Base-by-base conservation (phyloP, 1,140 invertebrate genomes). In the Drosophila watanabei region DNA sequence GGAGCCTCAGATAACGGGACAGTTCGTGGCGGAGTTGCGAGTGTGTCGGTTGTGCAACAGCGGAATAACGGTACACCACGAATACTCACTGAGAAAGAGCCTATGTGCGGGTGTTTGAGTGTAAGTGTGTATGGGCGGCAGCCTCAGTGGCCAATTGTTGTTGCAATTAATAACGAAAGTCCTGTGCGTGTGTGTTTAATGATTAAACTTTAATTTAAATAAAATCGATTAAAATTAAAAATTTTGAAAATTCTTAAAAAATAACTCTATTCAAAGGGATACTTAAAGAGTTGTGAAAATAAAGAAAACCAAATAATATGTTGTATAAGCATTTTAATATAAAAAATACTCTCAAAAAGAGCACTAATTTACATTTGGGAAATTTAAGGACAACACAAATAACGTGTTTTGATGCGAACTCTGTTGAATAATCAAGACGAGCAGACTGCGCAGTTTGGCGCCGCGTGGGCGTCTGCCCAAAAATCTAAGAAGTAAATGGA, bases 1-100 rank as follows among this genome's bases (percentile, higher is more conserved):
- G 49, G 43, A 52, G 39, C 57, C 78, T 69, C 61, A 79, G 82
- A 82, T 82, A 90, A 73, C 68, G 63, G 39, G 41, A 77, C 87
- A 90, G 86, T 90, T 86, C 76, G 86, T 90, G 79, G 68, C 79
- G 86, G 86, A 90, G 87, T 90, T 90, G 69, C 82, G 49, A 90
- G 76, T 86, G 79, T 71, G 69, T 86, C 79, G 86, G 86, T 86
- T 90, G 86, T 90, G 80, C 84, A 51, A 24, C 32, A 58, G 61
- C 52, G 58, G 69, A 63, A 32, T 43, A 73, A 73, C 65, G 65
- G 57, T 64, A 52, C 7, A 58, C 13, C 39, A 52, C 18, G 28
- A 37, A 43, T 43, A 52, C 10, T 20, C 37, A 37, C 33, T 46
- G 43, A 45, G 33, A 48, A 46, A 33, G 48, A 37, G 45, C 24